These are phyloP conservation scores for Lethocerus indicus DNA, from an alignment of 1,140 invertebrate species.

Conservation along the genomic window DNA sequence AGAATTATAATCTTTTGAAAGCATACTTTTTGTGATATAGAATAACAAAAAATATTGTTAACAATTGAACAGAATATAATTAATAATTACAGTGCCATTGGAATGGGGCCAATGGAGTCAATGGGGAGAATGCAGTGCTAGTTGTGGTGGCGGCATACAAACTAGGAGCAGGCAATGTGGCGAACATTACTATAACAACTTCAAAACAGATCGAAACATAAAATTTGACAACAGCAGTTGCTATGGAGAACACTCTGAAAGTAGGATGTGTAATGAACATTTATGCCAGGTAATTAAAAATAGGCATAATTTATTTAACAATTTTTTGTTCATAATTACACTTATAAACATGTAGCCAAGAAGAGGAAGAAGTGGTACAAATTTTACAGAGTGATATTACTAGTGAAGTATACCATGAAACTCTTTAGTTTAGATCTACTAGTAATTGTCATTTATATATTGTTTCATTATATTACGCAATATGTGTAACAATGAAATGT, in stretches of 20 bases:
- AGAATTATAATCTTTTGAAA: background rate
- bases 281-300: constrained; percentile 7
- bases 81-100: background rate
- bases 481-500: no score
- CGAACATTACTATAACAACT: constrained; percentile 18
- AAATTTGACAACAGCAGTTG: constrained; percentile 18
- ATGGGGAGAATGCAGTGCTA: constrained; percentile 24
- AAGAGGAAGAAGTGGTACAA: background rate
- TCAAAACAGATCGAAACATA: background rate
- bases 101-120: constrained; percentile 10
- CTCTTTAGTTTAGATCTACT: background rate
- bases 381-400: background rate
- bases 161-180: constrained; percentile 29
- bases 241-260: constrained; percentile 7
- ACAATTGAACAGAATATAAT: background rate
- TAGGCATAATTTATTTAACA: background rate
- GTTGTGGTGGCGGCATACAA: constrained; percentile 42
- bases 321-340: background rate
- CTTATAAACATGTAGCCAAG: background rate
- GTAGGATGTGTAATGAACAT: constrained; percentile 7
- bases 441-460: background rate
- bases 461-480: background rate
- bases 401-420: background rate
- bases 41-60: background rate
- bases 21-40: background rate